These are phyloP conservation scores for Rhabdomys dilectus DNA, from an alignment of 2,113 vertebrate species.

Conservation along the genomic window DNA sequence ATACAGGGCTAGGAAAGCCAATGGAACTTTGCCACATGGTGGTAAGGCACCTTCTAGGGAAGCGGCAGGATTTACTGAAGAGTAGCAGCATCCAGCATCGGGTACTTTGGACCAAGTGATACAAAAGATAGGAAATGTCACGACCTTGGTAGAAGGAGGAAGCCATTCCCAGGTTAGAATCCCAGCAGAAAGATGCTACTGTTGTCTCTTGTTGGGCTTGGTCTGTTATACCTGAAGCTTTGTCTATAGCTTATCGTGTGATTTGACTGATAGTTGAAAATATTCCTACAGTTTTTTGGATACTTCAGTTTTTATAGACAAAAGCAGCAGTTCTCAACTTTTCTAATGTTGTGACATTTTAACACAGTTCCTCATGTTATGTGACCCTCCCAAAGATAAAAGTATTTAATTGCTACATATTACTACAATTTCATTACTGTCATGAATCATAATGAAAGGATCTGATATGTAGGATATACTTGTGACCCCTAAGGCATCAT, in stretches of 20 bases:
- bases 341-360: background rate
- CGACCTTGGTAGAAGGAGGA: background rate
- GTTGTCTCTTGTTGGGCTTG: background rate
- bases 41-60: background rate
- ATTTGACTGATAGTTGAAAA: constrained; percentile 52
- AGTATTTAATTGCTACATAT: background rate
- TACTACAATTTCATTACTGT: background rate
- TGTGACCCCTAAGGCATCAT: background rate
- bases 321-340: constrained; percentile 14
- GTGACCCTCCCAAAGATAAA: background rate
- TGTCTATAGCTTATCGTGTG: constrained; percentile 22
- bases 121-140: background rate
- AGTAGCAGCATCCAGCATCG: background rate
- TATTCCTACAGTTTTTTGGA: constrained; percentile 31
- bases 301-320: constrained; percentile 46
- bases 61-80: background rate
- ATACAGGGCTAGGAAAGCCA: background rate
- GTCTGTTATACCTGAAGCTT: constrained; percentile 21
- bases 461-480: background rate
- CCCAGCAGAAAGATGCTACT: background rate
- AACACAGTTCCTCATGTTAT: background rate
- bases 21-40: background rate
- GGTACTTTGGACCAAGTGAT: background rate
- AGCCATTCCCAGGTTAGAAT: background rate
- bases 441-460: background rate